Evolutionary conservation across 1,140 invertebrate species (phyloP), one percentile per base, ranked within the genome.

Genomic region (Leucophenga varia): DNA sequence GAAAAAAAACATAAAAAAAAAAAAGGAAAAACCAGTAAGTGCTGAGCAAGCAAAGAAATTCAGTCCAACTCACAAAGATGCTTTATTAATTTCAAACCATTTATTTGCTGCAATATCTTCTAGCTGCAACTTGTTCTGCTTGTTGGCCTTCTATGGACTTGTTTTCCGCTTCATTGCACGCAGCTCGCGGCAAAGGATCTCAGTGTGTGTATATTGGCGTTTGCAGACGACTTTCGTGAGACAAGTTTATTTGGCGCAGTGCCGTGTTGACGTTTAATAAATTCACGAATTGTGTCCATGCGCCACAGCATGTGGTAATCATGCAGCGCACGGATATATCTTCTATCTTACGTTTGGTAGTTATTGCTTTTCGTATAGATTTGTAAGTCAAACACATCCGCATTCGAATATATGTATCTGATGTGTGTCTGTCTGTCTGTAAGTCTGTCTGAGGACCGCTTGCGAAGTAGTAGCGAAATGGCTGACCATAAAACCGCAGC

Each of bases 201-300:
- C 22, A 21, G 42, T 42, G 16, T 35, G 19, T 22, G 45, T 14
- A 3, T 19, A 17, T 8, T 17, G 4, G 18, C 17, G 22, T 25
- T 10, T 25, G 10, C 22, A 25, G 22, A 6, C 10, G 31, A 34
- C 31, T 67, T 56, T 67, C 63, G 63, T 68, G 64, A 67, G 63
- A 67, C 63, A 67, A 67, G 63, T 67, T 67, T 68, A 67, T 67
- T 67, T 67, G 64, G 63, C 63, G 68, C 63, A 67, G 63, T 65
- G 63, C 63, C 63, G 63, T 67, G 63, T 67, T 67, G 63, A 67
- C 63, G 63, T 67, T 67, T 67, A 67, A 67, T 67, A 67, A 67
- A 67, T 67, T 67, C 68, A 67, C 63, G 63, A 67, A 67, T 67
- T 67, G 63, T 68, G 64, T 64, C 59, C 56, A 39, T 44, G 63